Percentiles rank a stretch among this genome's conserved stretches.
Evolutionary conservation across 92 coral and sea anemone species (phyloP).

Genomic region (Porites rus): DNA sequence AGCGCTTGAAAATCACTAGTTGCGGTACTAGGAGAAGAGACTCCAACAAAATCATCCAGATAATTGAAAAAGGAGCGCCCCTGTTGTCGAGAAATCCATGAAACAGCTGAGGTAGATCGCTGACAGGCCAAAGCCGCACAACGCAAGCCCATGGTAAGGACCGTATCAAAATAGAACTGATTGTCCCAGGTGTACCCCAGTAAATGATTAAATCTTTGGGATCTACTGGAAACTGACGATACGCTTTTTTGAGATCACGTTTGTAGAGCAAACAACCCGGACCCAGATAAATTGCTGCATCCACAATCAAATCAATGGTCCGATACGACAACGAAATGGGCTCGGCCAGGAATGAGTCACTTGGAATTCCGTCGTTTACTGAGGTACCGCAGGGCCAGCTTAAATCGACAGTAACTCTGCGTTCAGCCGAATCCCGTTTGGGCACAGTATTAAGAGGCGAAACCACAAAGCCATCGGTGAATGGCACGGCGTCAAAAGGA

Average conservation of each 20-base stretch:
- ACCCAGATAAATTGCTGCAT: no score
- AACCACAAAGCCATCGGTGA: no score
- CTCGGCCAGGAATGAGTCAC: no score
- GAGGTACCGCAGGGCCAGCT: no score
- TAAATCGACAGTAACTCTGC: no score
- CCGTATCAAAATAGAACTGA: conserved; percentile 52
- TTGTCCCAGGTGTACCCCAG: conserved; percentile 49
- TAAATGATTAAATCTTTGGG: conserved; percentile 41
- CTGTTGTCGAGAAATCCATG: conserved; percentile 20
- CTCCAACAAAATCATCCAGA: conserved; percentile 61
- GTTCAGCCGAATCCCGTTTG: no score
- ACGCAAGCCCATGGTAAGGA: conserved; percentile 57
- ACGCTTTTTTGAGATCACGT: conserved; percentile 23
- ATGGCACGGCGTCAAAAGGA: no score
- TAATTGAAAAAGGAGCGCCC: conserved; percentile 45
- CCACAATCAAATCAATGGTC: no score
- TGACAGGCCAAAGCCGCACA: conserved; percentile 70
- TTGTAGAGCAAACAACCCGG: background rate
- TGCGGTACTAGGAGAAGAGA: conserved; percentile 1
- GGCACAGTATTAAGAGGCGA: no score
- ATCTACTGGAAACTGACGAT: conserved; percentile 37
- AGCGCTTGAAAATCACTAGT: background rate
- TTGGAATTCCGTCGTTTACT: no score
- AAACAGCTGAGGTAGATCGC: conserved; percentile 36
- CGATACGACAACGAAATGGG: no score